Conservation (phyloP, 2,888 invertebrate genomes). For the Neoscelio sp. region DNA sequence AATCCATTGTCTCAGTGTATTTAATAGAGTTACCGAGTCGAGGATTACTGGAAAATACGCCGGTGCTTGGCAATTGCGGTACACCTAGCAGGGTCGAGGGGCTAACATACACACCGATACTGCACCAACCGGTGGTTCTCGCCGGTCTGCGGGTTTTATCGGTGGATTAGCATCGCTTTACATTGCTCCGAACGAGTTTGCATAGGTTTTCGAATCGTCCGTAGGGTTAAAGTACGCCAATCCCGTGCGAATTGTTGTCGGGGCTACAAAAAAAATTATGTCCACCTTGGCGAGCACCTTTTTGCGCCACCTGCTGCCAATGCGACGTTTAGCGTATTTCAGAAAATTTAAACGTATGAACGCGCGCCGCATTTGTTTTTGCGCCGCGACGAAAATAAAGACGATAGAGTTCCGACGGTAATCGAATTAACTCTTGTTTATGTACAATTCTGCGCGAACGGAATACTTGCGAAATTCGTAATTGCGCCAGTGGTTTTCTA, state of each 20-base stretch:
- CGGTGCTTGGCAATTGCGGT: constrained; percentile 75
- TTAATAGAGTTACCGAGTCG: constrained; percentile 77
- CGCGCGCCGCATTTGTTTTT: not conserved
- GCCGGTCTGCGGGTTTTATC: constrained; percentile 78
- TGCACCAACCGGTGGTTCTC: constrained; percentile 69
- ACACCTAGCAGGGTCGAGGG: constrained; percentile 63
- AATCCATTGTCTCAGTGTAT: constrained; percentile 68
- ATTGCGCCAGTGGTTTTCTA: not conserved
- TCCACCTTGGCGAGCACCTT: constrained; percentile 34
- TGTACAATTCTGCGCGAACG: too few species aligned
- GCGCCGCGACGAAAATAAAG: constrained; percentile 27
- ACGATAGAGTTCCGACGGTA: not conserved
- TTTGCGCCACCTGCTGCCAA: constrained; percentile 52
- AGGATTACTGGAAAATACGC: constrained; percentile 79
- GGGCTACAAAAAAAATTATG: constrained; percentile 55
- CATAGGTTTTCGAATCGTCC: constrained; percentile 74
- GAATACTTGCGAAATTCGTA: too few species aligned
- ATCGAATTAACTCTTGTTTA: constrained; percentile 55
- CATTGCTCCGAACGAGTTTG: constrained; percentile 80
- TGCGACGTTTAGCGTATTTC: not conserved
- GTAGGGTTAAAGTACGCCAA: constrained; percentile 53
- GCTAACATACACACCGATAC: constrained; percentile 51
- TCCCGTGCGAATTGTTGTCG: constrained; percentile 47
- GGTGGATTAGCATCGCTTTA: constrained; percentile 82
- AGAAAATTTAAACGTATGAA: constrained; percentile 53